Base-by-base conservation (phyloP, 2,888 invertebrate species). In the Ecliptopera silaceata region DNA sequence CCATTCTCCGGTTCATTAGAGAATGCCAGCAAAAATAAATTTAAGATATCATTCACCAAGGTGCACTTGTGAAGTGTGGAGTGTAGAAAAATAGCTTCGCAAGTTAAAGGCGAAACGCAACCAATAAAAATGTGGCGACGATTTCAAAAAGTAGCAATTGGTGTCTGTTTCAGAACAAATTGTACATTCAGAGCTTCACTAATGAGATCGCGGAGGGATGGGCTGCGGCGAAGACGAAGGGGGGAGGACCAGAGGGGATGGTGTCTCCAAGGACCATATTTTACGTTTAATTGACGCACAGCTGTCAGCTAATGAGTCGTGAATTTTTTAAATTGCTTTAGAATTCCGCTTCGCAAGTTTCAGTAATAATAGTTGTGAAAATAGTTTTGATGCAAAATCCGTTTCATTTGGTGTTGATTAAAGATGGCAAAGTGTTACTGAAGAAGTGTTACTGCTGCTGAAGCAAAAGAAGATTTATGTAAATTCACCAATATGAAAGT, bases 261-360 rank as follows among this genome's bases (percentile, higher is more conserved):
- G 69, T 78, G 80, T 82, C 82, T 81, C 82, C 77, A 68, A 78
- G 80, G 85, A 82, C 88, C 82, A 87, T 90, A 89, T 88, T 89
- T 89, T 85, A 88, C 82, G 84, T 86, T 88, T 89, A 89, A 89
- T 88, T 89, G 89, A 88, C 86, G 86, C 88, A 77, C 86, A 83
- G 86, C 87, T 85, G 88, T 88, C 88, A 85, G 82, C 78, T 88
- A 88, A 88, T 87, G 86, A 89, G 87, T 83, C 80, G 79, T 78
- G 75, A 80, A 79, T 83, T 86, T 84, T 86, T 82, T 74, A 75
- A 79, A 78, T 72, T 69, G 59, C 70, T 71, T 63, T 74, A 70
- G 61, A 70, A 58, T 57, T 58, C 39, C 17, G 17, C 51, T 44
- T 55, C 13, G 45, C 31, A 49, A 59, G 44, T 56, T 46, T 12